Conservation (phyloP, 2,113 vertebrate genomes). For the Meriones unguiculatus region DNA sequence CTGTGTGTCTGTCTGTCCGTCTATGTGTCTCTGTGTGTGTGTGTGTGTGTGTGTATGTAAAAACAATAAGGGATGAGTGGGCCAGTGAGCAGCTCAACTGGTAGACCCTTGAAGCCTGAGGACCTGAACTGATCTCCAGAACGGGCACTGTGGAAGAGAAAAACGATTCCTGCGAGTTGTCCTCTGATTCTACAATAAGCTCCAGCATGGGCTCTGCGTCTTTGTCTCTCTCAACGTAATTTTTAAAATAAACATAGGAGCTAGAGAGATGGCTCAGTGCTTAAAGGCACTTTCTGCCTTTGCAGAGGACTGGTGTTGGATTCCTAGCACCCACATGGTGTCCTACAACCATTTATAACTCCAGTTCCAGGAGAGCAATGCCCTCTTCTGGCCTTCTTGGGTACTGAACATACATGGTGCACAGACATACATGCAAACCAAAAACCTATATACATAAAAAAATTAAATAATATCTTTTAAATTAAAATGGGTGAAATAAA, state of each 20-base stretch:
- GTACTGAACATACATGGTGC: background rate
- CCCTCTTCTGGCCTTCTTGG: background rate
- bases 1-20: background rate
- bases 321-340: background rate
- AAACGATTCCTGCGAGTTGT: background rate
- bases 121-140: background rate
- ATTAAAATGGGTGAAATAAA: background rate
- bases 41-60: background rate
- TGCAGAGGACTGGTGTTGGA: background rate
- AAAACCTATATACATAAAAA: background rate
- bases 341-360: background rate
- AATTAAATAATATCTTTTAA: background rate
- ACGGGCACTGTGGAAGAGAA: background rate
- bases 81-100: background rate
- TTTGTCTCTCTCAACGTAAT: background rate
- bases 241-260: background rate
- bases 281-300: background rate
- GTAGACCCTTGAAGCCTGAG: background rate
- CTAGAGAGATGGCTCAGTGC: background rate
- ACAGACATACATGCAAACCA: background rate
- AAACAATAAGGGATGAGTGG: background rate
- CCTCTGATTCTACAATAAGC: background rate
- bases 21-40: background rate
- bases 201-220: background rate
- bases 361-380: background rate